Base-by-base conservation (phyloP, 2,113 vertebrate genomes). In the Ptyas mucosa region DNA sequence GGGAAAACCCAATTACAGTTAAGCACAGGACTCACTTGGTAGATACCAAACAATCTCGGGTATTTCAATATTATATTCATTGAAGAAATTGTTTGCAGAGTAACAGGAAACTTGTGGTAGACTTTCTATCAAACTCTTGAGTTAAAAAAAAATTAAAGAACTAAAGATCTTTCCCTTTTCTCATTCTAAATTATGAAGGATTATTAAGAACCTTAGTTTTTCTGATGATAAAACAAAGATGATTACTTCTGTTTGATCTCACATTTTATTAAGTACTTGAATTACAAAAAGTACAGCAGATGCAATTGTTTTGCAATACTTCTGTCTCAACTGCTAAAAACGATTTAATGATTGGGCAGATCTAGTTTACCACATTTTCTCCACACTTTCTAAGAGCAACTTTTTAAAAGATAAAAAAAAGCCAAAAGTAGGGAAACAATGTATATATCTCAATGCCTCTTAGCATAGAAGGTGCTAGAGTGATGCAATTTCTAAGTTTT, bases 41-140 rank as follows among this genome's bases (percentile, higher is more conserved):
- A 85, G 93, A 23, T 96, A 94, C 94, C 49, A 94, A 81, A 92
- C 88, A 95, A 85, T 91, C 93, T 95, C 90, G 94, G 61, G 88
- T 96, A 69, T 93, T 96, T 94, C 95, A 95, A 91, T 93, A 96
- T 94, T 95, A 43, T 54, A 85, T 29, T 52, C 20, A 24, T 49
- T 58, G 26, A 34, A 95, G 57, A 49, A 95, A 95, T 93, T 87
- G 96, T 96, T 95, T 96, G 95, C 95, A 96, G 92, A 92, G 95
- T 94, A 91, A 43, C 91, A 95, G 94, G 93, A 95, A 90, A 92
- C 96, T 91, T 92, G 88, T 94, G 95, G 94, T 95, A 94, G 24
- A 86, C 4, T 51, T 51, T 58, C 54, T 81, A 61, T 24, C 54
- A 86, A 54, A 15, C 55, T 51, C 10, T 51, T 91, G 91, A 93